Evolutionary conservation across 53 echinoderm and acorn worm genomes (phyloP), one percentile per base, ranked within the genome.

Genomic region (Henricia sp.): DNA sequence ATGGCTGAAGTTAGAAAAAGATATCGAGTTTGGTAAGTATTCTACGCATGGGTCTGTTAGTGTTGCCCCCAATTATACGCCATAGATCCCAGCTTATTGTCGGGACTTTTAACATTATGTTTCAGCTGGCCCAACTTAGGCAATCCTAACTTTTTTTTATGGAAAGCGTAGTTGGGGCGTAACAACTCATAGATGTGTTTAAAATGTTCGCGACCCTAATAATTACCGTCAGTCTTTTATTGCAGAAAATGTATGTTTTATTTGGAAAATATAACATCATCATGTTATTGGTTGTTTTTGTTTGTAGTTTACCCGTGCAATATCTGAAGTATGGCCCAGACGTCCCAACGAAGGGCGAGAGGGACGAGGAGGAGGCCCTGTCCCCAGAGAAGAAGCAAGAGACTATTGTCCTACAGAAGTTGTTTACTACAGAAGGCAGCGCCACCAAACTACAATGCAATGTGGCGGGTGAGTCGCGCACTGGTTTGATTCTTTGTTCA

Each of bases 11-110:
- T 64, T 0, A 63, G 48, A 64, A 80, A 80, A 43, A 80, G 41
- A 44, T 80, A 63, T 27, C 62, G 80, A 1, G 80, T 80, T 64
- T 80, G 80, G 80, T 80, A 48, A 80, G 80, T 80, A 14, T n/a
- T n/a, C n/a, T n/a, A n/a, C n/a, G n/a, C n/a, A n/a, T n/a, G n/a
- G n/a, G n/a, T 24, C 30, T 64, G 64, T 64, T 1, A 25, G 29
- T 21, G 25, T 14, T 4, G 23, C 6, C 24, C 8, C n/a, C n/a
- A n/a, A n/a, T n/a, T n/a, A n/a, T n/a, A n/a, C n/a, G n/a, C n/a
- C n/a, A n/a, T n/a, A n/a, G n/a, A n/a, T n/a, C n/a, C n/a, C n/a
- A n/a, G n/a, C n/a, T n/a, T n/a, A n/a, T n/a, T n/a, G n/a, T n/a
- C n/a, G 48, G 48, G 16, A 20, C 55, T n/a, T 55, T 55, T n/a